A percentile compares a stretch with the other conserved stretches of the same genome.
phyloP scores from a whole-genome alignment of 2,797 vertebrate genomes.

The Takifugu rubripes region DNA sequence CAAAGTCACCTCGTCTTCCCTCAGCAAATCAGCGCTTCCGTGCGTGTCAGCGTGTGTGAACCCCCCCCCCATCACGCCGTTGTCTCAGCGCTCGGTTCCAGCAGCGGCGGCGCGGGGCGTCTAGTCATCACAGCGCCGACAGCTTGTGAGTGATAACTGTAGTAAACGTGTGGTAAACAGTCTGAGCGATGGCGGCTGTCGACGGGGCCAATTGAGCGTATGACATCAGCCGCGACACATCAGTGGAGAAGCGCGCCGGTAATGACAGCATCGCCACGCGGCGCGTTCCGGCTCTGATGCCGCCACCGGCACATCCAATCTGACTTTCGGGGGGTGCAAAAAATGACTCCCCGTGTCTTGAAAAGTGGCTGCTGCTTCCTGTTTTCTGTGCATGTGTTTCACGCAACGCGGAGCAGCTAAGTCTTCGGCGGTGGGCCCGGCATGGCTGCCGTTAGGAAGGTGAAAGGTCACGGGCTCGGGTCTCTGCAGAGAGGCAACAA shows the following conservation, averaged over 20 bases:
- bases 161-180: constrained; percentile 69
- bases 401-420: constrained; percentile 35
- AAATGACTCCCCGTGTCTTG: constrained; percentile 25
- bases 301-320: constrained; percentile 46
- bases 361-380: constrained; percentile 13
- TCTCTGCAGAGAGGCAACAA: constrained; percentile 60
- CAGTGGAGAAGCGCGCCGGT: constrained; percentile 68
- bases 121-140: constrained; percentile 38
- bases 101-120: constrained; percentile 25
- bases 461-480: constrained; percentile 56
- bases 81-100: constrained; percentile 41
- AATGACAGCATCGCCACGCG: constrained; percentile 68
- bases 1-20: constrained; percentile 24
- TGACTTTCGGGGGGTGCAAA: constrained; percentile 38
- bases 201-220: constrained; percentile 74
- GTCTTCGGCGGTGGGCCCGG: constrained; percentile 20
- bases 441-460: constrained; percentile 51
- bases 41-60: constrained; percentile 19
- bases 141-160: constrained; percentile 66
- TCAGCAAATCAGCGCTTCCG: not conserved
- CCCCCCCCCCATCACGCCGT: constrained; percentile 27
- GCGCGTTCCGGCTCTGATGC: constrained; percentile 54
- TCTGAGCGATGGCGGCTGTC: constrained; percentile 70
- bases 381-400: constrained; percentile 19
- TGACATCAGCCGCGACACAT: constrained; percentile 74